Conservation (phyloP, 2,888 invertebrate species). For the Acleris literana region DNA sequence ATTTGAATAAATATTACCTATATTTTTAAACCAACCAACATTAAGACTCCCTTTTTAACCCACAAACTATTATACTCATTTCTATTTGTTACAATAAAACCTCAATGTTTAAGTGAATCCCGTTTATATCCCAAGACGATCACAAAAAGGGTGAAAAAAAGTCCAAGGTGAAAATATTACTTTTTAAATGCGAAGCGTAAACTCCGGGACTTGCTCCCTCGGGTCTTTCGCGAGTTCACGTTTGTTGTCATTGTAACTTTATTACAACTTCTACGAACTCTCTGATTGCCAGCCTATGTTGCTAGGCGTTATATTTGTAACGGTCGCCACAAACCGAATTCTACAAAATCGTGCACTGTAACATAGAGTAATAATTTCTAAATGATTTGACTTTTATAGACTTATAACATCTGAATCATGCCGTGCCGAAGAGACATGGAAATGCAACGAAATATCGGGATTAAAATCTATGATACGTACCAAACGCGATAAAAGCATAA, state of each 20-base stretch:
- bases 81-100: conserved; percentile 9
- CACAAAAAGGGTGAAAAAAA: conserved; percentile 11
- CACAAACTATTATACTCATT: neutral
- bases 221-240: conserved; percentile 23
- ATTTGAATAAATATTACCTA: no score
- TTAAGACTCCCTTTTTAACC: neutral
- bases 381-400: no score
- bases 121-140: conserved; percentile 5
- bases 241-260: conserved; percentile 33
- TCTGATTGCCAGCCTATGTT: conserved; percentile 35
- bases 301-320: conserved; percentile 19
- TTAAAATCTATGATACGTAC: no score
- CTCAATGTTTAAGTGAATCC: conserved; percentile 3
- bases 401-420: no score
- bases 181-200: conserved; percentile 26
- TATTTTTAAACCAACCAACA: neutral
- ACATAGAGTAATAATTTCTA: no score
- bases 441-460: no score
- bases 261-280: conserved; percentile 30
- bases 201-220: conserved; percentile 12
- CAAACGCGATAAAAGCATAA: no score
- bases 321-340: conserved; percentile 9
- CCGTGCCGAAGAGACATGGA: no score
- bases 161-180: conserved; percentile 21
- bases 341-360: conserved; percentile 7